Evolutionary conservation across 2,797 vertebrate genomes (phyloP).

Genomic region (Anguilla megastoma): DNA sequence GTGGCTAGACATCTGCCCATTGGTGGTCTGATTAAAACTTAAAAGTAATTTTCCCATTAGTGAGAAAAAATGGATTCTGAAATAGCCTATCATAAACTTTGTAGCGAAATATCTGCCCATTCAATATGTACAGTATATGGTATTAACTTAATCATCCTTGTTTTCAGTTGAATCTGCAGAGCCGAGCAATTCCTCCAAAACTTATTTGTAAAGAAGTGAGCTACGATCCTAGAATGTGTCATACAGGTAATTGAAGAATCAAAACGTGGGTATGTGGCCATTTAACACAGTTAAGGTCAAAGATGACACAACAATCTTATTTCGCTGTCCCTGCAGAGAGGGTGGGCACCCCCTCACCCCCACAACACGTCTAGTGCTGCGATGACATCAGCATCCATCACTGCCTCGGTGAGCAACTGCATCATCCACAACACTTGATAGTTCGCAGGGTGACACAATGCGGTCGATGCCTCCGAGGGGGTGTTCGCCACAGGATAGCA

Average conservation of each 20-base stretch:
- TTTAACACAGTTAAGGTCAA: conserved; percentile 10
- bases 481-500: background rate
- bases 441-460: background rate
- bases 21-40: background rate
- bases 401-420: conserved; percentile 5
- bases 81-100: background rate
- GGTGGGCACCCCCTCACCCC: background rate
- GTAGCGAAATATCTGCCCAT: background rate
- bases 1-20: background rate
- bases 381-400: conserved; percentile 21
- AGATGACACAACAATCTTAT: background rate
- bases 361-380: background rate
- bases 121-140: background rate
- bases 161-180: background rate
- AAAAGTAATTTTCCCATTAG: background rate
- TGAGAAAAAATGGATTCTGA: background rate
- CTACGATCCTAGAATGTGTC: background rate
- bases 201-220: background rate
- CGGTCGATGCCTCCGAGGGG: background rate
- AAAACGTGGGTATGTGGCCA: background rate
- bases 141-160: background rate
- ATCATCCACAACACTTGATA: conserved; percentile 21
- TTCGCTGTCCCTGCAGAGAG: background rate
- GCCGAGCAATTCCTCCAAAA: background rate
- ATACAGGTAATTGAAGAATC: background rate